phyloP scores from a whole-genome alignment of 2,888 invertebrate species.

The Elysia crispata region DNA sequence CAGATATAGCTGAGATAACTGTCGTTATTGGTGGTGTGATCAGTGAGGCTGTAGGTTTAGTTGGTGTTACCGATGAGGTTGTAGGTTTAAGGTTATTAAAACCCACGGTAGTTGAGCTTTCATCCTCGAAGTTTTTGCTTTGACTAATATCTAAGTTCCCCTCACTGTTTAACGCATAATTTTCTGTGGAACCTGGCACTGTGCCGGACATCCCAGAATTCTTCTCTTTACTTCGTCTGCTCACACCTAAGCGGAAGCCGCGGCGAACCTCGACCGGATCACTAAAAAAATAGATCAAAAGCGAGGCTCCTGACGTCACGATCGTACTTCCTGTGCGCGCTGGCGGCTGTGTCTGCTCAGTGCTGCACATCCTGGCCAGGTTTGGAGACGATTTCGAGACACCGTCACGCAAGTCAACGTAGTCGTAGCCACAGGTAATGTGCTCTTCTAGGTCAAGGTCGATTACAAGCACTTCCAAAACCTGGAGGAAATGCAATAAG shows the following conservation, averaged over 20 bases:
- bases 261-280: constrained; percentile 13
- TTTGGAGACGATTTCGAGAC: not conserved
- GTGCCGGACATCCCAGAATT: too few species aligned
- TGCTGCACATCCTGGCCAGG: constrained; percentile 24
- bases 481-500: constrained; percentile 27
- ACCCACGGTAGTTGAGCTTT: not conserved
- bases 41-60: not conserved
- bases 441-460: constrained; percentile 47
- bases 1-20: too few species aligned
- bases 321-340: not conserved
- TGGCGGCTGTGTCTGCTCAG: too few species aligned
- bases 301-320: not conserved
- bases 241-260: constrained; percentile 23
- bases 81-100: not conserved
- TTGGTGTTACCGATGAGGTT: not conserved
- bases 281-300: constrained; percentile 5
- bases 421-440: constrained; percentile 41
- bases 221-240: too few species aligned
- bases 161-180: too few species aligned
- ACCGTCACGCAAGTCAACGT: constrained; percentile 36
- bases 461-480: constrained; percentile 29
- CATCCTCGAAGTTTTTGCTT: not conserved
- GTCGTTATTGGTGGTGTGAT: not conserved
- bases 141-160: too few species aligned
- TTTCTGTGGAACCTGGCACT: too few species aligned